Conservation (phyloP, 2,797 vertebrate genomes). For the Vipera ursinii region DNA sequence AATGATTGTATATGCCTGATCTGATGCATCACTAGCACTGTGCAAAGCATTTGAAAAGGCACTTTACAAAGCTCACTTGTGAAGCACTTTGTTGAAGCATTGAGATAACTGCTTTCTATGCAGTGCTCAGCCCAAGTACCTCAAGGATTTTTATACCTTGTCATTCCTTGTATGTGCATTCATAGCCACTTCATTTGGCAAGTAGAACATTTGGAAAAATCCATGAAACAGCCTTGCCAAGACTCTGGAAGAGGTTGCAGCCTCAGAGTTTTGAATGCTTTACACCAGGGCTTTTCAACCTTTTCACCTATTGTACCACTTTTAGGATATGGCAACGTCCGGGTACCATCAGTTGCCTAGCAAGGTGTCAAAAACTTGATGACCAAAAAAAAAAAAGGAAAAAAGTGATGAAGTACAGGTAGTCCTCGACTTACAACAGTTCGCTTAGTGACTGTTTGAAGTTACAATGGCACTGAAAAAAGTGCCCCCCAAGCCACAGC, state of each 20-base stretch:
- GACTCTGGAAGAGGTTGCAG: neutral
- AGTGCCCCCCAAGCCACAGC: no score
- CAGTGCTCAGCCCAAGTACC: neutral
- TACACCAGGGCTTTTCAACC: no score
- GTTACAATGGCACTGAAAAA: no score
- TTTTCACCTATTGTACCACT: no score
- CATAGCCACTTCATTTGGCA: neutral
- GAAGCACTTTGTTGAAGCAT: neutral
- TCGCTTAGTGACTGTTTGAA: no score
- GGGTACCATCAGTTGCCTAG: no score
- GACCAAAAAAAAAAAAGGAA: no score
- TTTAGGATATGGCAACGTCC: no score
- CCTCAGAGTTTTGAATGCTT: neutral
- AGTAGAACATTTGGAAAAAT: neutral
- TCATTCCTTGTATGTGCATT: neutral
- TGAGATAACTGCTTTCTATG: neutral
- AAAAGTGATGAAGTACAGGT: no score
- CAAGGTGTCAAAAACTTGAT: no score
- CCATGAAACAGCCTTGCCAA: neutral
- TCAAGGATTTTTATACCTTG: neutral
- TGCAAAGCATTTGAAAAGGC: neutral
- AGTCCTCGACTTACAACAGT: no score
- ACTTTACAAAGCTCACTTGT: neutral
- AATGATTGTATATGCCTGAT: neutral
- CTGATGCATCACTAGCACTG: neutral